These are phyloP conservation scores for Tokudaia tokunoshimensis DNA, from an alignment of 2,797 vertebrate species.

Conservation along the genomic window DNA sequence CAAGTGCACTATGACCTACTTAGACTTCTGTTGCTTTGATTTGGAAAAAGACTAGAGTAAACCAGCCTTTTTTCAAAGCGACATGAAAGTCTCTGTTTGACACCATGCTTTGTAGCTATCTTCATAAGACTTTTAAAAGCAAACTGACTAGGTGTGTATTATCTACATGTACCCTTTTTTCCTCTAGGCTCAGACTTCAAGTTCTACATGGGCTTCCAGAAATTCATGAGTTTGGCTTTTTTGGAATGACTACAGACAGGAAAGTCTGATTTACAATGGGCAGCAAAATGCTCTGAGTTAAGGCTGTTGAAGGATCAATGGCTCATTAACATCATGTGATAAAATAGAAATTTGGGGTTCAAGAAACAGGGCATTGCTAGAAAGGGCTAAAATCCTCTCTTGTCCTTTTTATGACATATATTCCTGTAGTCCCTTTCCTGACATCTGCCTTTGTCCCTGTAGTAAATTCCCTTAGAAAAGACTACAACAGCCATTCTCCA, in stretches of 20 bases:
- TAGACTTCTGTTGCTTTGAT: constrained; percentile 46
- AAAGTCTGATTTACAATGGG: not conserved
- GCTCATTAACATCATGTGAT: not conserved
- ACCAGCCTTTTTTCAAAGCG: not conserved
- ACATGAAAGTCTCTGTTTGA: not conserved
- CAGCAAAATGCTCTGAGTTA: not conserved
- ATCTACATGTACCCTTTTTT: not conserved
- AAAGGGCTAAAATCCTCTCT: not conserved
- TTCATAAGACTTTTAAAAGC: constrained; percentile 14
- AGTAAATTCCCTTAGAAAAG: not conserved
- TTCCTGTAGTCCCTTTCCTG: not conserved
- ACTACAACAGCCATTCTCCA: constrained; percentile 45
- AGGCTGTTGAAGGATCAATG: not conserved
- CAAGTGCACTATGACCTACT: not conserved
- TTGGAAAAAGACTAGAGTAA: constrained; percentile 42
- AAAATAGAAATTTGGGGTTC: constrained; percentile 49
- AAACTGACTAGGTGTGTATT: not conserved
- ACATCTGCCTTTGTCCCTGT: not conserved
- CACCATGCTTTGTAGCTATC: not conserved
- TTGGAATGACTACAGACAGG: not conserved
- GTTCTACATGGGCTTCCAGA: not conserved
- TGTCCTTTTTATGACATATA: not conserved
- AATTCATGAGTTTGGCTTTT: not conserved
- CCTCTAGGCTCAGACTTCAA: constrained; percentile 29
- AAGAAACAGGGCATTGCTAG: constrained; percentile 3